Evolutionary conservation across 2,797 vertebrate species (phyloP).

Genomic region (Sternarchorhynchus goeldii): DNA sequence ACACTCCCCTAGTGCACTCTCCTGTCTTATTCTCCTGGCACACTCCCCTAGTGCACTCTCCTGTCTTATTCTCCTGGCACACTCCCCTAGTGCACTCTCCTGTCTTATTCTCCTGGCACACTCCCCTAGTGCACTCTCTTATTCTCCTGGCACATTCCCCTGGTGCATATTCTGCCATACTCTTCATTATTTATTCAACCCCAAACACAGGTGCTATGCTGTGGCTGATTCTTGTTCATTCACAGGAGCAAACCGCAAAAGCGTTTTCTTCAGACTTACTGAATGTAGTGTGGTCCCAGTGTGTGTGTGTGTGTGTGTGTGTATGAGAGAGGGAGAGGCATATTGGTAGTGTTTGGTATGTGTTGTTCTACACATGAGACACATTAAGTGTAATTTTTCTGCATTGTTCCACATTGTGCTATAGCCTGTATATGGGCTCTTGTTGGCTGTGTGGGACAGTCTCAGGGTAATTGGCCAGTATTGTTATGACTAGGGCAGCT

Average conservation of each 20-base stretch:
- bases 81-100: no score
- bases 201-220: not conserved
- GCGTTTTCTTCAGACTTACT: not conserved
- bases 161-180: no score
- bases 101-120: no score
- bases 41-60: no score
- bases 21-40: no score
- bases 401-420: not conserved
- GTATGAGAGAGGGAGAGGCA: no score
- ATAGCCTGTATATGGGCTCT: no score
- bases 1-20: no score
- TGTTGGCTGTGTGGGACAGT: no score
- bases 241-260: not conserved
- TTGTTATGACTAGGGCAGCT: not conserved
- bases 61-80: no score
- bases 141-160: no score
- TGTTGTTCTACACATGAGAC: not conserved
- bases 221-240: not conserved
- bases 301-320: not conserved
- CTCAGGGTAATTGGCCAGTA: conserved; percentile 7
- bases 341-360: not conserved
- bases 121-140: no score
- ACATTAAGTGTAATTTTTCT: conserved; percentile 15
- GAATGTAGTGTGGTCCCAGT: not conserved
- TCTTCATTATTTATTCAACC: not conserved